Evolutionary conservation across 2,113 vertebrate species (phyloP).

Genomic region (Gobio gobio): DNA sequence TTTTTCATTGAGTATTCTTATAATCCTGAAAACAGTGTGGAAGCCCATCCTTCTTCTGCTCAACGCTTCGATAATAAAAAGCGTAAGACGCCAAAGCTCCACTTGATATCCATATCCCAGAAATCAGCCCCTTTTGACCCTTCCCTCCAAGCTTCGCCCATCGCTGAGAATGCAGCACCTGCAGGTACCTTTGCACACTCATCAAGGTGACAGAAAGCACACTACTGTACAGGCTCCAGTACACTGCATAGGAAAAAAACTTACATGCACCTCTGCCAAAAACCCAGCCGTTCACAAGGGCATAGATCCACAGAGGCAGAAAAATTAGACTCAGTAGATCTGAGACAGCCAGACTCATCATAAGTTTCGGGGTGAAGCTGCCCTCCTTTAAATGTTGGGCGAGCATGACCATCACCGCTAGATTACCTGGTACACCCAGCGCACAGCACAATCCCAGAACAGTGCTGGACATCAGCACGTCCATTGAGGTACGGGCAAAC

Average conservation of each 20-base stretch:
- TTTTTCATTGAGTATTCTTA: constrained; percentile 50
- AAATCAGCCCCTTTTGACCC: constrained; percentile 59
- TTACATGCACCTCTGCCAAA: constrained; percentile 68
- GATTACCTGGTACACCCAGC: constrained; percentile 75
- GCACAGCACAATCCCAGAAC: constrained; percentile 62
- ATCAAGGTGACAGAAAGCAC: constrained; percentile 73
- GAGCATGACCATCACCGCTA: constrained; percentile 69
- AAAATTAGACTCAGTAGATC: constrained; percentile 73
- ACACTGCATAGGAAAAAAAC: constrained; percentile 67
- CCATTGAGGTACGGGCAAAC: neutral
- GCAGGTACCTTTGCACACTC: constrained; percentile 73
- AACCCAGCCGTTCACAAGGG: constrained; percentile 67
- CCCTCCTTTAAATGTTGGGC: constrained; percentile 62
- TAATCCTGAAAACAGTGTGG: constrained; percentile 55
- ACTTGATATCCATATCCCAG: constrained; percentile 57
- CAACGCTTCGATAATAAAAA: constrained; percentile 61
- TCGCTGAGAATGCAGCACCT: constrained; percentile 71
- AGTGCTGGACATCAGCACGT: constrained; percentile 29
- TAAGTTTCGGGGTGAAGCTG: constrained; percentile 71
- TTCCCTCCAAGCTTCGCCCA: constrained; percentile 60
- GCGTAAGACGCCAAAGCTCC: constrained; percentile 61
- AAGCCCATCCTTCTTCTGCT: fast-evolving
- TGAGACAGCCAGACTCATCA: constrained; percentile 75
- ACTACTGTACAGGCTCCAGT: constrained; percentile 75
- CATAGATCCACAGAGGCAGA: constrained; percentile 76